These are phyloP conservation scores for Platycheirus rosarum DNA, from an alignment of 2,888 invertebrate genomes.

Conservation along the genomic window DNA sequence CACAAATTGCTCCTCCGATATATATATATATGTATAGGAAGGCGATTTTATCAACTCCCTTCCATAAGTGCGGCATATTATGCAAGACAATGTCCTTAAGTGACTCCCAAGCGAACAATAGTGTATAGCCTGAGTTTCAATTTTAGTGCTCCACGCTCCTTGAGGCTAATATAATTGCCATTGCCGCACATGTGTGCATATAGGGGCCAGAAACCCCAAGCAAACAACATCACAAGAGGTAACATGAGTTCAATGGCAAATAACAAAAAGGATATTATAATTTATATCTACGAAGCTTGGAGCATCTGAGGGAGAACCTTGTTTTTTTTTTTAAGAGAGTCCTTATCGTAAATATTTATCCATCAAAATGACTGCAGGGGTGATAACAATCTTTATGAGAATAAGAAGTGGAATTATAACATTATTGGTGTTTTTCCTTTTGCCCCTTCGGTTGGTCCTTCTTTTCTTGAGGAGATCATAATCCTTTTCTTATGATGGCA, in stretches of 20 bases:
- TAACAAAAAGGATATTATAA: constrained; percentile 3
- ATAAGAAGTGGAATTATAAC: constrained; percentile 34
- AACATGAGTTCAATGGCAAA: constrained; percentile 55
- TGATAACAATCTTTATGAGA: constrained; percentile 53
- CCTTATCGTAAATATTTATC: constrained; percentile 69
- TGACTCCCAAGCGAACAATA: constrained; percentile 64
- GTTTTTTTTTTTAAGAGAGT: constrained; percentile 41
- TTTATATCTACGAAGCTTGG: constrained; percentile 6
- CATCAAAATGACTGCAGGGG: constrained; percentile 52
- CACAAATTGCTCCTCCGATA: constrained; percentile 40
- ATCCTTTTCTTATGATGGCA: constrained; percentile 37
- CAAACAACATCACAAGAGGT: constrained; percentile 4
- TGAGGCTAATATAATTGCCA: constrained; percentile 56
- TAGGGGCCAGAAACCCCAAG: background rate
- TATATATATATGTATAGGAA: background rate
- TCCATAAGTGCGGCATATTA: constrained; percentile 32
- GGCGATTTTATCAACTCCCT: background rate
- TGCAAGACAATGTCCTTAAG: constrained; percentile 68
- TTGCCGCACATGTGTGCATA: constrained; percentile 33
- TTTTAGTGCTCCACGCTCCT: constrained; percentile 53
- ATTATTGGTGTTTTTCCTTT: constrained; percentile 39
- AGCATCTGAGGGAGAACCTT: background rate
- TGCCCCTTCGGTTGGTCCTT: background rate
- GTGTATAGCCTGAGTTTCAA: constrained; percentile 56
- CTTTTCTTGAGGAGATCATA: constrained; percentile 21